These are phyloP conservation scores for Ibycter americanus DNA, from an alignment of 2,797 vertebrate genomes.

Conservation along the genomic window DNA sequence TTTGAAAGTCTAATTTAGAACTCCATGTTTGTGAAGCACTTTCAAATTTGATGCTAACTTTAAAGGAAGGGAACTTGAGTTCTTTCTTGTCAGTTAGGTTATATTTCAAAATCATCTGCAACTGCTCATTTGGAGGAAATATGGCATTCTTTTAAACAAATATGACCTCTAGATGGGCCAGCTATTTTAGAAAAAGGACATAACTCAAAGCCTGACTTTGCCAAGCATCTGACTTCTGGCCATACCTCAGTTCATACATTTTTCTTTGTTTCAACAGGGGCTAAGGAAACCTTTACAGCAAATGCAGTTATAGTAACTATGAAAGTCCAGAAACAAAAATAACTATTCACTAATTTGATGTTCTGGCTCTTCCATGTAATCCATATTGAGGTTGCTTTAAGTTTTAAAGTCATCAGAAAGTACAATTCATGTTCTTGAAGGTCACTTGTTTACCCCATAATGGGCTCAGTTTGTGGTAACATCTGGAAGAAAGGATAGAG, in stretches of 20 bases:
- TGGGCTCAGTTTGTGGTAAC: not conserved
- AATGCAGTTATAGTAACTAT: not conserved
- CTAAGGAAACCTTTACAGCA: not conserved
- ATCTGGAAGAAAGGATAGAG: not conserved
- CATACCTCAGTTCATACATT: not conserved
- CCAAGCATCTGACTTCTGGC: not conserved
- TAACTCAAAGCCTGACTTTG: not conserved
- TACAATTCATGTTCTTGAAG: not conserved
- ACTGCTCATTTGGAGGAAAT: not conserved
- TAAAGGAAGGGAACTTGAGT: not conserved
- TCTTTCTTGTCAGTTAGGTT: not conserved
- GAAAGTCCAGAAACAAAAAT: not conserved
- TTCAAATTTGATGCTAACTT: not conserved
- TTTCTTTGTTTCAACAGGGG: not conserved
- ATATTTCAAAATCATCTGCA: not conserved
- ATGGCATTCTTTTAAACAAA: not conserved
- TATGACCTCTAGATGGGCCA: not conserved
- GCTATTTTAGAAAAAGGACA: not conserved
- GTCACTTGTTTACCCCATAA: not conserved
- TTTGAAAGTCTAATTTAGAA: not conserved
- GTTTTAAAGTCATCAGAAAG: not conserved
- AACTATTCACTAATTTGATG: not conserved
- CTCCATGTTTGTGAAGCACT: not conserved
- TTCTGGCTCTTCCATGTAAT: not conserved
- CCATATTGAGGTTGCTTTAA: not conserved